These are phyloP conservation scores for Dinoponera quadriceps DNA, from an alignment of 1,140 invertebrate species.

Conservation along the genomic window DNA sequence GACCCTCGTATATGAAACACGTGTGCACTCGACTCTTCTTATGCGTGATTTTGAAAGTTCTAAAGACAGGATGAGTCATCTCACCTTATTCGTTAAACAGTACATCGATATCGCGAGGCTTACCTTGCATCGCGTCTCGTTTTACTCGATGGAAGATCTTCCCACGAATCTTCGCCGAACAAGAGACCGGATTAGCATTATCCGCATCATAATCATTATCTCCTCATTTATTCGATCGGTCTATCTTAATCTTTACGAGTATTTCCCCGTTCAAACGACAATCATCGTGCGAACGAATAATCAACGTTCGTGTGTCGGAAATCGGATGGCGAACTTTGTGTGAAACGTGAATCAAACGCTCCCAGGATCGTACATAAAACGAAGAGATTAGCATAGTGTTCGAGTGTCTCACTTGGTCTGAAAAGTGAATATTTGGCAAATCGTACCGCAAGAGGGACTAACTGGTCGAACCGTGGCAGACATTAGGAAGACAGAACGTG, in stretches of 20 bases:
- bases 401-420: neutral
- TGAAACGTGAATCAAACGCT: slow-evolving; percentile 10
- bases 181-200: slow-evolving; percentile 68
- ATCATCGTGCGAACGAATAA: slow-evolving; percentile 19
- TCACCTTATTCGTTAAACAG: slow-evolving; percentile 15
- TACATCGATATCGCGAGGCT: slow-evolving; percentile 16
- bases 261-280: slow-evolving; percentile 24
- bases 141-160: slow-evolving; percentile 23
- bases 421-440: slow-evolving; percentile 66
- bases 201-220: slow-evolving; percentile 1
- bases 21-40: neutral
- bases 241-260: slow-evolving; percentile 51
- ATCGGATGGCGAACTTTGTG: neutral
- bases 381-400: slow-evolving; percentile 19
- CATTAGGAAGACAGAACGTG: slow-evolving; percentile 61
- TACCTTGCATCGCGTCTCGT: slow-evolving; percentile 25
- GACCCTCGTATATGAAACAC: neutral
- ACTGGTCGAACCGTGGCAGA: slow-evolving; percentile 58
- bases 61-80: neutral
- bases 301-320: neutral
- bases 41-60: slow-evolving; percentile 8
- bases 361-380: slow-evolving; percentile 1
- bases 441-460: slow-evolving; percentile 32
- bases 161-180: slow-evolving; percentile 57
- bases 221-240: neutral